Evolutionary conservation across 2,888 invertebrate genomes (phyloP).

Genomic region (Bibio marci): DNA sequence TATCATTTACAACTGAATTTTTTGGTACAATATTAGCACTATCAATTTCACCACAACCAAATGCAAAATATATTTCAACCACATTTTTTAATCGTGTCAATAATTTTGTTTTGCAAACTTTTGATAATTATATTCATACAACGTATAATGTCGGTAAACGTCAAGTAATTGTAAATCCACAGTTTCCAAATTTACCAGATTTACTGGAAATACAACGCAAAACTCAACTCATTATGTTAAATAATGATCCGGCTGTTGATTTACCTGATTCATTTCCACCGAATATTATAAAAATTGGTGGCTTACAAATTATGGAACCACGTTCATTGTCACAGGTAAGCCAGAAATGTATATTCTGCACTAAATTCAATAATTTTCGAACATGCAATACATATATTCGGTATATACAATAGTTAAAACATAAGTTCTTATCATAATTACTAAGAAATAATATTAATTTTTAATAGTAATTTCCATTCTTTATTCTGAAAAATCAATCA

Average conservation of each 20-base stretch:
- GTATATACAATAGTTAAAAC: no score
- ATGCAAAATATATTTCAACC: no score
- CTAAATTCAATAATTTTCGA: no score
- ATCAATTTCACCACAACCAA: no score
- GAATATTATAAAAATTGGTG: conserved; percentile 8
- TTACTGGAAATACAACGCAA: conserved; percentile 12
- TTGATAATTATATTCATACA: not conserved
- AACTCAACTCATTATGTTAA: conserved; percentile 19
- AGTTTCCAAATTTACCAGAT: conserved; percentile 10
- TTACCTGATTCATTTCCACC: conserved; percentile 14
- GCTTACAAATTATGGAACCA: conserved; percentile 9
- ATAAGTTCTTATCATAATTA: no score
- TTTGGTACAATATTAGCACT: conserved; percentile 9
- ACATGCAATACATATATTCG: no score
- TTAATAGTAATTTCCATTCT: no score
- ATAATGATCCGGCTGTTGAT: conserved; percentile 20
- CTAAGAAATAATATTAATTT: no score
- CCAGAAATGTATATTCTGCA: no score
- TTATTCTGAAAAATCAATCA: no score
- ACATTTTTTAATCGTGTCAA: no score
- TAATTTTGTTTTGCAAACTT: not conserved
- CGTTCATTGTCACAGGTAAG: conserved; percentile 8
- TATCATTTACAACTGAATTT: conserved; percentile 12
- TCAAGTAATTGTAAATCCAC: not conserved
- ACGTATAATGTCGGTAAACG: no score